Base-by-base conservation (phyloP, 2,888 invertebrate species). In the Laothoe populi region DNA sequence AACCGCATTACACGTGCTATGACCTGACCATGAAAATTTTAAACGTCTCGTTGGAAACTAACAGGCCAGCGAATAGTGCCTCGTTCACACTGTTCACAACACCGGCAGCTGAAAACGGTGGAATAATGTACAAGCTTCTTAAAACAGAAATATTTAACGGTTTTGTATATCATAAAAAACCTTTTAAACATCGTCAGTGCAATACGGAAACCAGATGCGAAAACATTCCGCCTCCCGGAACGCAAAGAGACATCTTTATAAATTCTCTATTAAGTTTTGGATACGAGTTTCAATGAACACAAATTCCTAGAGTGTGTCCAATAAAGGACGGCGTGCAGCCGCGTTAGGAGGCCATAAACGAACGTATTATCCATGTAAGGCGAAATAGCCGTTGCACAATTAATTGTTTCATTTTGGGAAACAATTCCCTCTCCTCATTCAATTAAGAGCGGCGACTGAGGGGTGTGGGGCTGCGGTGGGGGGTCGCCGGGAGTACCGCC, bases 351-450 rank as follows among this genome's bases (percentile, higher is more conserved):
- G 85, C 91, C 86, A 92, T 92, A 92, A 92, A 92, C 92, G 92
- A 89, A 90, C 92, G 91, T 91, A 92, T 92, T 92, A 92, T 92
- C 92, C 92, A 92, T 92, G 92, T 92, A 92, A 92, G 92, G 91
- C 92, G 90, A 86, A 90, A 92, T 92, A 91, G 92, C 92, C 92
- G 92, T 92, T 92, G 92, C 92, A 92, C 92, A 92, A 92, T 92
- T 92, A 92, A 92, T 92, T 92, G 92, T 92, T 92, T 92, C 92
- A 92, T 92, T 92, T 92, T 92, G 92, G 92, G 92, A 92, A 92
- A 92, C 92, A 92, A 92, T 92, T 92, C 91, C 92, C 92, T 91
- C 92, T 92, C 92, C 92, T 92, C 92, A 92, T 92, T 92, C 92
- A 92, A 92, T 92, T 92, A 92, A 91, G 92, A 92, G 92, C 89